Percentiles rank a stretch among this genome's conserved stretches.
Conservation (phyloP, 2,888 invertebrate species). For the Drosophila algonquin region DNA sequence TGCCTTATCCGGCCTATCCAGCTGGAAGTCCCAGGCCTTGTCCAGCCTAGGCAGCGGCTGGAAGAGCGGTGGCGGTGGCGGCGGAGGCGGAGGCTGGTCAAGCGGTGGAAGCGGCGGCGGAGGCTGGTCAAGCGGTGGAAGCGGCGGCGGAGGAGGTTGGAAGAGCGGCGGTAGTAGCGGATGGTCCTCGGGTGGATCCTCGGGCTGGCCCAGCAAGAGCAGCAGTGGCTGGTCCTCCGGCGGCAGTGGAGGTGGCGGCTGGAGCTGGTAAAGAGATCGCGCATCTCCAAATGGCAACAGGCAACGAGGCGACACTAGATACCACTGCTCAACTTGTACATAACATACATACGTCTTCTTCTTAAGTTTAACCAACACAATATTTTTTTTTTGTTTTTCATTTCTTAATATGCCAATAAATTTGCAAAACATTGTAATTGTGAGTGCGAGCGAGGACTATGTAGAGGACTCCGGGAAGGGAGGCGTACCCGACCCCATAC, state of each 20-base stretch:
- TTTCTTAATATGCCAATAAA: conserved; percentile 36
- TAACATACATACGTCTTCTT: conserved; percentile 27
- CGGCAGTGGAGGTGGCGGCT: conserved; percentile 46
- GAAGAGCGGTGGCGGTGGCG: conserved; percentile 54
- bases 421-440: conserved; percentile 20
- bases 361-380: conserved; percentile 17
- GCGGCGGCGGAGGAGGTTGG: conserved; percentile 27
- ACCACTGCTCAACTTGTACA: conserved; percentile 37
- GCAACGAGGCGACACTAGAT: conserved; percentile 25
- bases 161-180: conserved; percentile 27
- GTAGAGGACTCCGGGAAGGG: background rate
- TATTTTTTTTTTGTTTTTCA: conserved; percentile 35
- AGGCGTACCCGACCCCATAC: no score
- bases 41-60: conserved; percentile 29
- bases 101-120: conserved; percentile 23
- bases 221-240: conserved; percentile 18
- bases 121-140: conserved; percentile 46
- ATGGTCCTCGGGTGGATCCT: conserved; percentile 44
- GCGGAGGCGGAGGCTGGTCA: conserved; percentile 47
- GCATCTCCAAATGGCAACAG: conserved; percentile 10
- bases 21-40: conserved; percentile 27
- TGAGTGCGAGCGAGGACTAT: background rate
- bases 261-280: conserved; percentile 61
- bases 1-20: conserved; percentile 36
- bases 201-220: conserved; percentile 2